Evolutionary conservation across 2,888 invertebrate species (phyloP), one percentile per base, ranked within the genome.

Genomic region (Apodemia zela): DNA sequence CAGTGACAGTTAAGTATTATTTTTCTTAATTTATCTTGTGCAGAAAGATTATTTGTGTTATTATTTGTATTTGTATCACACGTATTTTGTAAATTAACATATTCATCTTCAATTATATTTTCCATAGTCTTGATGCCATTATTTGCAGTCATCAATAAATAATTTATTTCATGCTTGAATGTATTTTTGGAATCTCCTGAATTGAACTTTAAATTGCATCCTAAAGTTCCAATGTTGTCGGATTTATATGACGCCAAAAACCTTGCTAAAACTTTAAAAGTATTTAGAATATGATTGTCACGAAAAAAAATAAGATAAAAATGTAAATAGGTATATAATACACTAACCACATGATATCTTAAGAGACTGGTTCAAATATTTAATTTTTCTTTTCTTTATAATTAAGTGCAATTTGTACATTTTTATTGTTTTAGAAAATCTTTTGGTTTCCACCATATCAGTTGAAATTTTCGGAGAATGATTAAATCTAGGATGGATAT

Each of bases 281-380:
- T 63, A 63, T 59, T 29, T 33, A 33, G 10, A 33, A 21, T 62
- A 38, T 65, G 29, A 51, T 25, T 60, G 1, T 25, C 5, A 45
- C 15, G 35, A 5, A 38, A 60, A n/a, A 17, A 17, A 60, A 35
- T n/a, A 60, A 42, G 21, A 42, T 11, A 18, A 11, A 29, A 33
- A 7, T n/a, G 3, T 6, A 29, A 13, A 38, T 21, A 4, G 8
- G 13, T 10, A 42, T 35, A 45, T 42, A 5, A 63, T 7, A 63
- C 77, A 85, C 80, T 73, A 21, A 88, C 87, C 70, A 63, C 79
- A 81, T 10, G 80, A 80, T 2, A 75, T 78, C 67, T 76, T 78
- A 2, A 87, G 66, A 59, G 79, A 78, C 57, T 75, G 71, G 63
- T 73, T 76, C 5, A 87, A 69, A 62, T 72, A 74, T 65, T 75